A percentile compares a stretch with the other conserved stretches of the same genome.
These are phyloP conservation scores for Zaprionus ghesquierei DNA, from an alignment of 1,140 invertebrate genomes.

Conservation along the genomic window DNA sequence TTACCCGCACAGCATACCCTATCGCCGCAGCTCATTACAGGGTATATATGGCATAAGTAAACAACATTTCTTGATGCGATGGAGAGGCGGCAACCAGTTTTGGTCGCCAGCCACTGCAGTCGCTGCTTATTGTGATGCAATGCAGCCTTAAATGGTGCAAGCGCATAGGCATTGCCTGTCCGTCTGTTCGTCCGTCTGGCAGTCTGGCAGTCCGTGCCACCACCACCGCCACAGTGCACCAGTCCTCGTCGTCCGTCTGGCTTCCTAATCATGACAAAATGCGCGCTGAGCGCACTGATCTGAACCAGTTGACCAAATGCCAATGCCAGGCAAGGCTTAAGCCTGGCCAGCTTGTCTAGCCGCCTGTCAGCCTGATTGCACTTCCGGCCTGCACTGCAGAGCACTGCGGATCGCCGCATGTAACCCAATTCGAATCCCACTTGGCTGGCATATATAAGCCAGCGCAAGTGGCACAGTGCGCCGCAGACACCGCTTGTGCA, in stretches of 20 bases:
- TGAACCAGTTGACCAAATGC: conserved; percentile 76
- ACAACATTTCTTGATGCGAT: background rate
- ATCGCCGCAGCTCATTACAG: background rate
- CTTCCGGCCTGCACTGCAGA: conserved; percentile 30
- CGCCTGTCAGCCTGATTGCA: conserved; percentile 16
- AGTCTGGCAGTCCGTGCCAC: background rate
- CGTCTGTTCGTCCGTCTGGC: background rate
- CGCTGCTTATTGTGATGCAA: conserved; percentile 58
- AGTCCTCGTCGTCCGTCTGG: background rate
- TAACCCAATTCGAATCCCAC: conserved; percentile 59
- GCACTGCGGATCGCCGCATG: background rate
- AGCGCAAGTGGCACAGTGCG: conserved; percentile 1
- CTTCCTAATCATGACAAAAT: conserved; percentile 63
- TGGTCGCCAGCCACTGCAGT: background rate
- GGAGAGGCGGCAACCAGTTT: conserved; percentile 29
- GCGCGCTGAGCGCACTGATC: conserved; percentile 29
- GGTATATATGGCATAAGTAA: background rate
- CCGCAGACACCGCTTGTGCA: conserved; percentile 53
- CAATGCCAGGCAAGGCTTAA: conserved; percentile 55
- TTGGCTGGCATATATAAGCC: conserved; percentile 56
- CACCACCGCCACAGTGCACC: background rate
- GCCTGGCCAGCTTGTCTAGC: conserved; percentile 18
- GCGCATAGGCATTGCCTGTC: background rate
- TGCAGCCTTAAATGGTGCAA: conserved; percentile 65
- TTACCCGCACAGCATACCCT: background rate